Evolutionary conservation across 2,888 invertebrate genomes (phyloP), one percentile per base, ranked within the genome.

Genomic region (Drosophila dives): DNA sequence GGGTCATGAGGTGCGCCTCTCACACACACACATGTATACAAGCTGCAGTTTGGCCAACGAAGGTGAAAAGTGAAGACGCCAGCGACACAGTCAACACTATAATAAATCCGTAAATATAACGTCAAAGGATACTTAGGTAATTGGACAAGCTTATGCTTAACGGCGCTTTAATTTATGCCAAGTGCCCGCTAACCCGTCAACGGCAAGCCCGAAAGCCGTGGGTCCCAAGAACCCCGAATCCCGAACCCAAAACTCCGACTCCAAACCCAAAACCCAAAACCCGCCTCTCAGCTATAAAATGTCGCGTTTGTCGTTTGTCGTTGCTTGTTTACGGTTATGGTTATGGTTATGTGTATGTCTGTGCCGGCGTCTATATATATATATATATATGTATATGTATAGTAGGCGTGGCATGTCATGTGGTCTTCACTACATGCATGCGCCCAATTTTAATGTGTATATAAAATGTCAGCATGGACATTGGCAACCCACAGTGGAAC

Each of bases 141-240:
- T 86, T 86, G 89, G 83, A 75, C 86, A 80, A 89, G 90, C 85
- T 86, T 82, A 87, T 85, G 88, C 84, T 86, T 89, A 86, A 86
- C 88, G 90, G 80, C 78, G 77, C 74, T 82, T 89, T 89, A 87
- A 86, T 89, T 86, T 89, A 86, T 89, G 74, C 89, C 87, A 67
- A 83, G 74, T 81, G 69, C 72, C 75, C 78, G 56, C 60, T 64
- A 42, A 36, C 36, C 68, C 67, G 32, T 34, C 38, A 36, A 12
- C 42, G 17, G 33, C 38, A 34, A 23, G 3, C 48, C 59, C 36
- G 54, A 68, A 26, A 12, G 17, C 33, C 26, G n/a, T n/a, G 3
- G 12, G 17, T 23, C 26, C 48, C 60, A 38, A 53, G 20, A 45
- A 45, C 51, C 66, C 15, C 15, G n/a, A 38, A 42, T 40, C 67